phyloP scores from a whole-genome alignment of 2,797 vertebrate genomes.

The Danio jaintianensis region DNA sequence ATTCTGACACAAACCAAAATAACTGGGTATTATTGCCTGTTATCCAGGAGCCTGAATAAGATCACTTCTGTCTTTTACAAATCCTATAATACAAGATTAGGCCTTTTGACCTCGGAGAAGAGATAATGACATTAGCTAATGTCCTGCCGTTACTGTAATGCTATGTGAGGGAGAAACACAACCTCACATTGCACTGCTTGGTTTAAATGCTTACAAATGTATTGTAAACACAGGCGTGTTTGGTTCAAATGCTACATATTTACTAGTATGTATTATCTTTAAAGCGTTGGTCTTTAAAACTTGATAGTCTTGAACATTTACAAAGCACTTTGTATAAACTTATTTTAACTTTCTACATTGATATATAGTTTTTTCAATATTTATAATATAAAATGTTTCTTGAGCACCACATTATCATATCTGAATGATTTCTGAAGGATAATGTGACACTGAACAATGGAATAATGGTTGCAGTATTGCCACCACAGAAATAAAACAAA shows the following conservation, averaged over 20 bases:
- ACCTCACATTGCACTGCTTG: not conserved
- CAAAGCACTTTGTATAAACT: too few species aligned
- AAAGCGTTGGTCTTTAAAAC: too few species aligned
- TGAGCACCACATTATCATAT: too few species aligned
- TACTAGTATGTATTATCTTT: too few species aligned
- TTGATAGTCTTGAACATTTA: too few species aligned
- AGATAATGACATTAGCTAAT: slow-evolving; percentile 84
- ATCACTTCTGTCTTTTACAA: slow-evolving; percentile 78
- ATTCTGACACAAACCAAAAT: slow-evolving; percentile 66
- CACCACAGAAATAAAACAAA: too few species aligned
- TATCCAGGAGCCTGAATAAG: slow-evolving; percentile 72
- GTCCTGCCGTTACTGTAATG: slow-evolving; percentile 73
- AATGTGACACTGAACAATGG: too few species aligned
- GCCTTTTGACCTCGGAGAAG: slow-evolving; percentile 78
- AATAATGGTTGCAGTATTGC: too few species aligned
- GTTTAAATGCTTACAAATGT: slow-evolving; percentile 8
- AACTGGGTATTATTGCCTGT: slow-evolving; percentile 67
- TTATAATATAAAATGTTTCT: too few species aligned
- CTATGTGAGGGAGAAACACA: slow-evolving; percentile 59
- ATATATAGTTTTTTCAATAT: too few species aligned
- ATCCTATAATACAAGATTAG: slow-evolving; percentile 82
- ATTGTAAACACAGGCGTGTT: not conserved
- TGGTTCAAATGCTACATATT: not conserved
- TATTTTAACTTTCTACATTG: too few species aligned
- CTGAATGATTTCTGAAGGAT: too few species aligned